A percentile compares a stretch with the other conserved stretches of the same genome.
Evolutionary conservation across 2,888 invertebrate species (phyloP).

Genomic region (Eristalinus aeneus): DNA sequence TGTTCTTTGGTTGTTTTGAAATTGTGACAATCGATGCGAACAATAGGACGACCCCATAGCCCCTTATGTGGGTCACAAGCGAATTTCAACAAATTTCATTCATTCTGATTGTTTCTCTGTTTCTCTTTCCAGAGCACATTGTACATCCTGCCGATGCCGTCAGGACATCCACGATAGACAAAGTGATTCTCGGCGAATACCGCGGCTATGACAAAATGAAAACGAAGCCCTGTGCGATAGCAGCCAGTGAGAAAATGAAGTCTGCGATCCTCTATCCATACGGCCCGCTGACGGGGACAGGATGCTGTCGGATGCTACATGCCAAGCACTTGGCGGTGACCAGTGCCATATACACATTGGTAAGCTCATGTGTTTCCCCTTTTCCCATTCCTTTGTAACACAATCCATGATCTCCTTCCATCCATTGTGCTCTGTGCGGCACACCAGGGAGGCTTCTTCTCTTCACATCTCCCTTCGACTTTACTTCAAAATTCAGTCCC

Average conservation of each 20-base stretch:
- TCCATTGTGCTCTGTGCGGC: too few relatives aligned
- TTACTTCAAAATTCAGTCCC: too few relatives aligned
- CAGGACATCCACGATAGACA: slow-evolving; percentile 27
- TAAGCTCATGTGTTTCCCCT: too few relatives aligned
- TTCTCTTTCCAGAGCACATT: not conserved
- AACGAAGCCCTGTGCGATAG: slow-evolving; percentile 64
- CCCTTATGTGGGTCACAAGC: too few relatives aligned
- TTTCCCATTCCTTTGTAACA: too few relatives aligned
- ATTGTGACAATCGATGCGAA: not conserved
- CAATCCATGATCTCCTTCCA: too few relatives aligned
- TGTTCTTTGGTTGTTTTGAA: not conserved
- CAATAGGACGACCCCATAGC: too few relatives aligned
- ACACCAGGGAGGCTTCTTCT: too few relatives aligned
- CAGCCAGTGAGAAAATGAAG: slow-evolving; percentile 81
- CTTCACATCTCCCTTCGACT: too few relatives aligned
- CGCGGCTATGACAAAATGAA: slow-evolving; percentile 67
- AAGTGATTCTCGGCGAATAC: slow-evolving; percentile 9
- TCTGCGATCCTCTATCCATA: slow-evolving; percentile 82
- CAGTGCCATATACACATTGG: slow-evolving; percentile 88
- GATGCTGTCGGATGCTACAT: slow-evolving; percentile 85
- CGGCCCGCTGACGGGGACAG: slow-evolving; percentile 80
- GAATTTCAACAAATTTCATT: not conserved
- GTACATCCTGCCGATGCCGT: slow-evolving; percentile 23
- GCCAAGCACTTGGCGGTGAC: slow-evolving; percentile 88
- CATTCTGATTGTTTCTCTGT: not conserved